These are phyloP conservation scores for Drosophila merina DNA, from an alignment of 2,888 invertebrate genomes.

Conservation along the genomic window DNA sequence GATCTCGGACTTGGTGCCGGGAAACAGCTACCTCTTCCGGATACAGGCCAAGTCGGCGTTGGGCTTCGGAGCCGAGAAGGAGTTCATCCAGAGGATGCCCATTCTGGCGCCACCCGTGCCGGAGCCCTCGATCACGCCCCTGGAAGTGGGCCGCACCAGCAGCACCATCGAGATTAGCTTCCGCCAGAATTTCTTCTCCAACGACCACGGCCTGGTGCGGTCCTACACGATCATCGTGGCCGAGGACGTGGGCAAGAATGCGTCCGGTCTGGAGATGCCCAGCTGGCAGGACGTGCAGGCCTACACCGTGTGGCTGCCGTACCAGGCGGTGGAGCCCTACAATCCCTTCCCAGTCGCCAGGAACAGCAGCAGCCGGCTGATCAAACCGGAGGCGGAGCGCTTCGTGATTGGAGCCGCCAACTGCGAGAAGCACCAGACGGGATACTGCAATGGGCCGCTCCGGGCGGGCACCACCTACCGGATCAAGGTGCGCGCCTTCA, in stretches of 20 bases:
- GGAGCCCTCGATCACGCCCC: constrained; percentile 89
- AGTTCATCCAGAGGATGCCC: constrained; percentile 92
- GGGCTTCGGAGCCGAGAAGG: constrained; percentile 90
- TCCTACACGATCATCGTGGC: constrained; percentile 95
- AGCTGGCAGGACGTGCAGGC: constrained; percentile 96
- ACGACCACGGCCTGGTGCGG: constrained; percentile 91
- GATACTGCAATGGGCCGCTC: constrained; percentile 97
- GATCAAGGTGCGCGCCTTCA: constrained; percentile 97
- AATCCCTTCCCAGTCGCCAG: constrained; percentile 90
- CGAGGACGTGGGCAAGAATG: constrained; percentile 93
- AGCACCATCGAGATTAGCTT: constrained; percentile 92
- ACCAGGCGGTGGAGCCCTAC: constrained; percentile 95
- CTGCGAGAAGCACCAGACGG: constrained; percentile 89
- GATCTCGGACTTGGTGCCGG: constrained; percentile 90
- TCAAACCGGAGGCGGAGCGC: constrained; percentile 88
- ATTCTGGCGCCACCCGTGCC: constrained; percentile 91
- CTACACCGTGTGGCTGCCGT: constrained; percentile 96
- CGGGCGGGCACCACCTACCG: constrained; percentile 95
- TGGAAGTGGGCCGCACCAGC: constrained; percentile 90
- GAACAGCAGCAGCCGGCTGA: constrained; percentile 87
- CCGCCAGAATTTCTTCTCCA: constrained; percentile 94
- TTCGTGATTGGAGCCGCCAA: constrained; percentile 93
- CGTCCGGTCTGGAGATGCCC: constrained; percentile 92
- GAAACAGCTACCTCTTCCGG: constrained; percentile 91
- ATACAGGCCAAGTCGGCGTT: constrained; percentile 94